Base-by-base conservation (phyloP, 2,113 vertebrate species). In the Grammomys dolichurus region DNA sequence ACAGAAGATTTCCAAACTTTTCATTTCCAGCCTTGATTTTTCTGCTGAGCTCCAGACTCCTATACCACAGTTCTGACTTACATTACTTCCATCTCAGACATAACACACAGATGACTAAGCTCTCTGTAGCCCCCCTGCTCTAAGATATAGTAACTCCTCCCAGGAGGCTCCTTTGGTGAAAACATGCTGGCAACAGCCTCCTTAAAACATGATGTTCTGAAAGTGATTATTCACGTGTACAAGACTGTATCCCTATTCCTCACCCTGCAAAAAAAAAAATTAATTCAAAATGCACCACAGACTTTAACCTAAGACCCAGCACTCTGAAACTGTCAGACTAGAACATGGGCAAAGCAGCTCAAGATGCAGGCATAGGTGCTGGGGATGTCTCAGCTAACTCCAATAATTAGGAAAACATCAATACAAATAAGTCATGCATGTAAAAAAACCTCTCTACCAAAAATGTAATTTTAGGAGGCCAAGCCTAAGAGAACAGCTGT, bases 1-100 rank as follows among this genome's bases (percentile, higher is more conserved):
- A 73, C 22, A 91, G 48, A 75, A 56, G 36, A 95, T 46, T 87
- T 91, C 40, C 56, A 94, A 65, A 40, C 40, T 89, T 94, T 77
- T 40, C 80, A 82, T 94, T 91, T 77, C 46, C 14, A 91, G 7
- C 33, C 56, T 63, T 89, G 36, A 72, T 89, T 65, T 91, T 82
- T 94, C 48, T 40, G 60, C 28, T 80, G 58, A 80, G 19, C 40
- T 65, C 87, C 33, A 88, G 54, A 86, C 13, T 86, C 43, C 80
- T 6, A 28, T n/a, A 33, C 2, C 28, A 31, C 51, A 54, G 48
- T 2, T 20, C 48, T 11, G 51, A 80, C 33, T 58, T 20, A 24
- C 77, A 81, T n/a, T n/a, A 56, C 78, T 24, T 9, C 33, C 14
- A 24, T 63, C 28, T 88, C 56, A 92, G 75, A 94, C 11, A 73